Percentiles rank a stretch among this genome's conserved stretches.
Evolutionary conservation across 1,140 invertebrate genomes (phyloP).

Genomic region (Caenorhabditis inopinata): DNA sequence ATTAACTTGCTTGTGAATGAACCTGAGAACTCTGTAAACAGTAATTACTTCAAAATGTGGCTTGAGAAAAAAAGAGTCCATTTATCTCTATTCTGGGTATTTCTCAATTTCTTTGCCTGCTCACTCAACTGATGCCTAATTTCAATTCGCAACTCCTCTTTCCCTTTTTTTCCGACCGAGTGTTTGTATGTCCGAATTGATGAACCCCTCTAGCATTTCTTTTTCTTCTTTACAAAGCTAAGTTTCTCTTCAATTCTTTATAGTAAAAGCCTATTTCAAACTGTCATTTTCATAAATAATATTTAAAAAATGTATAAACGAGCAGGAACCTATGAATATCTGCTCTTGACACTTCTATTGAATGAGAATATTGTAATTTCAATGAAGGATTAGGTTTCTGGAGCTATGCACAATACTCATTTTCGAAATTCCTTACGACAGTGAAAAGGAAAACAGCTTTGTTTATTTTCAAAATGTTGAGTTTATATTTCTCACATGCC

Average conservation of each 20-base stretch:
- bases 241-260: background rate
- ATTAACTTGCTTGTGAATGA: too few species aligned
- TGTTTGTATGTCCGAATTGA: conserved; percentile 34
- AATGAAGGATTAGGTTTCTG: too few species aligned
- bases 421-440: too few species aligned
- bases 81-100: background rate
- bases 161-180: conserved; percentile 3
- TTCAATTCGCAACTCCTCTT: conserved; percentile 28
- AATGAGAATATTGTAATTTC: too few species aligned
- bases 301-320: too few species aligned
- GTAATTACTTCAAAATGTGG: too few species aligned
- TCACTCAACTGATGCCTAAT: conserved; percentile 12
- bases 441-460: too few species aligned
- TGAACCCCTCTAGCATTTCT: conserved; percentile 16
- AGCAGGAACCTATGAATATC: too few species aligned
- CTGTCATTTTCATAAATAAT: background rate
- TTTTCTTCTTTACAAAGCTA: background rate
- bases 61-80: background rate
- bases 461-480: too few species aligned
- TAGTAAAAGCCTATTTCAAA: background rate
- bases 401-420: too few species aligned
- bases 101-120: conserved; percentile 13
- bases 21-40: background rate
- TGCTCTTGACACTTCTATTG: background rate
- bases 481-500: too few species aligned